A percentile compares a stretch with the other conserved stretches of the same genome.
These are phyloP conservation scores for Phalacrocorax carbo DNA, from an alignment of 2,113 vertebrate species.

Conservation along the genomic window DNA sequence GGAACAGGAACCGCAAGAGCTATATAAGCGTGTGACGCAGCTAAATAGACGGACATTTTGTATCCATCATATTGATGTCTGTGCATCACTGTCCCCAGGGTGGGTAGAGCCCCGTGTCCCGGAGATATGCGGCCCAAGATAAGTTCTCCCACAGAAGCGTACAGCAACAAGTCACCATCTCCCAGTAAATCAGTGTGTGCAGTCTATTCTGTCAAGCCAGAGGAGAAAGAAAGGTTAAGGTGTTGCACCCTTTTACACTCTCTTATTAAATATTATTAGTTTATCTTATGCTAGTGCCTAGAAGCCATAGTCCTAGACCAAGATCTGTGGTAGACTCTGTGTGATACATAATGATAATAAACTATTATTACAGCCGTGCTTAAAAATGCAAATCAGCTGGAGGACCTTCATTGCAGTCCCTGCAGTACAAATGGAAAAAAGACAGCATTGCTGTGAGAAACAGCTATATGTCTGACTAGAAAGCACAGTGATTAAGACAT, in stretches of 20 bases:
- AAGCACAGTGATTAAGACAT: neutral
- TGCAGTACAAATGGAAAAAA: neutral
- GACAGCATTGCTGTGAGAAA: neutral
- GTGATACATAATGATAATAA: neutral
- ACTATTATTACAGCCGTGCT: neutral
- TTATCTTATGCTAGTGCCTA: neutral
- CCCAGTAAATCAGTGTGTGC: neutral
- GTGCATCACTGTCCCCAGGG: too few species aligned
- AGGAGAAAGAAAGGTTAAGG: neutral
- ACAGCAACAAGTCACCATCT: too few species aligned
- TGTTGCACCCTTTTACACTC: neutral
- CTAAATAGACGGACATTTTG: too few species aligned
- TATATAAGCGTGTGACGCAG: too few species aligned
- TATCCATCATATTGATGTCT: too few species aligned
- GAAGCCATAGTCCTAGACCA: neutral
- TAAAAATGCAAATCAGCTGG: neutral
- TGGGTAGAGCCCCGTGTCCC: too few species aligned
- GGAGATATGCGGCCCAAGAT: too few species aligned
- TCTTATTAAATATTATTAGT: neutral
- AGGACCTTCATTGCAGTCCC: neutral
- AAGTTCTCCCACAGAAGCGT: too few species aligned
- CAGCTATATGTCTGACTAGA: neutral
- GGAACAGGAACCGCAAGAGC: too few species aligned
- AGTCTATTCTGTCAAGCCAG: neutral
- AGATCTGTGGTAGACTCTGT: neutral